phyloP scores from a whole-genome alignment of 2,888 invertebrate species.

The Celastrina argiolus region DNA sequence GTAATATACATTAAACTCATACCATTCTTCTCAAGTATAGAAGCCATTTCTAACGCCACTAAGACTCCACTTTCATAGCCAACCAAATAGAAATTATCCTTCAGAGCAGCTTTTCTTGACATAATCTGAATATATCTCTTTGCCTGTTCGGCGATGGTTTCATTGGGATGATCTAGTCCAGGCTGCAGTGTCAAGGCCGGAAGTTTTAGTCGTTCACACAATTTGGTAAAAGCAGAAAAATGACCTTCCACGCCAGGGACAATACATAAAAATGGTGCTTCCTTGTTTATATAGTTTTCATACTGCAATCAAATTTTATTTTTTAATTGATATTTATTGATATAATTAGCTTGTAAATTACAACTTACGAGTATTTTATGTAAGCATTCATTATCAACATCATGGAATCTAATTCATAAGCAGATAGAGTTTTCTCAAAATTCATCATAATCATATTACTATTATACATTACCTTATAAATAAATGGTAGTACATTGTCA shows the following conservation, averaged over 20 bases:
- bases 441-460: too few species aligned
- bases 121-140: constrained; percentile 41
- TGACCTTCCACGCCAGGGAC: constrained; percentile 52
- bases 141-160: constrained; percentile 44
- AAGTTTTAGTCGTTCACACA: constrained; percentile 49
- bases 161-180: constrained; percentile 41
- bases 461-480: too few species aligned
- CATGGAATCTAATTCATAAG: too few species aligned
- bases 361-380: not conserved
- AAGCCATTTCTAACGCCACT: constrained; percentile 49
- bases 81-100: constrained; percentile 44
- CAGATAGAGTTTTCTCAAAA: too few species aligned
- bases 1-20: not conserved
- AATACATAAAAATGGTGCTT: constrained; percentile 40
- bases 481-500: not conserved
- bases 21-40: constrained; percentile 51
- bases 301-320: constrained; percentile 36
- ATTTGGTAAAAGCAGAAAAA: constrained; percentile 39
- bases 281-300: constrained; percentile 43
- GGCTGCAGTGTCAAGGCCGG: constrained; percentile 48
- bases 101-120: constrained; percentile 31
- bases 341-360: too few species aligned
- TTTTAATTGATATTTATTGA: too few species aligned
- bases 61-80: constrained; percentile 52
- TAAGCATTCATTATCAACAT: too few species aligned